A percentile compares a stretch with the other conserved stretches of the same genome.
phyloP scores from a whole-genome alignment of 2,888 invertebrate species.

The Argyra leucocephala region DNA sequence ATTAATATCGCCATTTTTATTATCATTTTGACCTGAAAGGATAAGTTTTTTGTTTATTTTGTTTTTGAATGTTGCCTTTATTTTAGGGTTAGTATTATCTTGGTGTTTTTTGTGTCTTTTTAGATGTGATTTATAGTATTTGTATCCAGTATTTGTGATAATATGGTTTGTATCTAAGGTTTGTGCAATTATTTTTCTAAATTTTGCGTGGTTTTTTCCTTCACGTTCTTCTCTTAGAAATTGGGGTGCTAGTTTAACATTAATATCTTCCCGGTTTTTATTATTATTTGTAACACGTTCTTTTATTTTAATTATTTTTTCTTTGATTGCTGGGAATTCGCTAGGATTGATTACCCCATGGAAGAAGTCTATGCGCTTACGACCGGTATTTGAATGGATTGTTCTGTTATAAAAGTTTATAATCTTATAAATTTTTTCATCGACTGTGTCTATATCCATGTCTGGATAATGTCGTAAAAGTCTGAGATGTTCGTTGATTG shows the following conservation, averaged over 20 bases:
- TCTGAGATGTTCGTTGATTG: conserved; percentile 24
- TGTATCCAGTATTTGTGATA: conserved; percentile 17
- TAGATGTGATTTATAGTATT: conserved; percentile 23
- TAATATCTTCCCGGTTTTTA: conserved; percentile 15
- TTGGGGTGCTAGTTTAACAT: conserved; percentile 8
- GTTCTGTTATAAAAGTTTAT: conserved; percentile 25
- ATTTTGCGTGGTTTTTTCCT: conserved; percentile 24
- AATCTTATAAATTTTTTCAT: conserved; percentile 23
- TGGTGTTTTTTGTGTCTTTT: conserved; percentile 22
- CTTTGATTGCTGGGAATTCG: conserved; percentile 20
- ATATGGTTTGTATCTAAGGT: conserved; percentile 21
- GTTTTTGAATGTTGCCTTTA: conserved; percentile 12
- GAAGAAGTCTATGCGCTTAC: conserved; percentile 24
- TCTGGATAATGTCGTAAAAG: conserved; percentile 23
- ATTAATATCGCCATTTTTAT: no score
- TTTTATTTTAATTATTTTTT: conserved; percentile 18
- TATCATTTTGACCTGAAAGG: no score
- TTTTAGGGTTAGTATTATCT: conserved; percentile 19
- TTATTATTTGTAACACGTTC: conserved; percentile 18
- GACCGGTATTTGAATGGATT: conserved; percentile 16
- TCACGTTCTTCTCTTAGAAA: conserved; percentile 16
- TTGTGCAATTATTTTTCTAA: conserved; percentile 19
- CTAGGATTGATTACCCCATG: conserved; percentile 21
- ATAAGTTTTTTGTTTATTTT: conserved; percentile 5
- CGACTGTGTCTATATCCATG: no score